Evolutionary conservation across 2,888 invertebrate genomes (phyloP).

Genomic region (Lithodes maja): DNA sequence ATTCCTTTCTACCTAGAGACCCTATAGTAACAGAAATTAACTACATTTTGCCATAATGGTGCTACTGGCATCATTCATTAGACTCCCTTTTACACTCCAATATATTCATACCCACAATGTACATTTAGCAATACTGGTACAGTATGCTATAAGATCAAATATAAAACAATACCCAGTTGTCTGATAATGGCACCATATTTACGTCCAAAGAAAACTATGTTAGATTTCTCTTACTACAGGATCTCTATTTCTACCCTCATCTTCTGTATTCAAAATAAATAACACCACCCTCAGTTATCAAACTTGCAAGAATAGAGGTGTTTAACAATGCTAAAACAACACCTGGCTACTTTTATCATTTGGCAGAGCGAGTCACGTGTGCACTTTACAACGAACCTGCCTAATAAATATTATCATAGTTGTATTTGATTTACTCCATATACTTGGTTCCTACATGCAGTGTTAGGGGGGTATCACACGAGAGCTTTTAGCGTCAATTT

Average conservation of each 20-base stretch:
- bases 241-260: background rate
- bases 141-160: no score
- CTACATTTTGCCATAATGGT: background rate
- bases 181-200: no score
- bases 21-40: background rate
- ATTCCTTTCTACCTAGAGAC: background rate
- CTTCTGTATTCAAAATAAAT: background rate
- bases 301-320: background rate
- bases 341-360: background rate
- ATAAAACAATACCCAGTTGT: no score
- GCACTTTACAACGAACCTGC: background rate
- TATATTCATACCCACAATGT: no score
- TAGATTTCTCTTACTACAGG: no score
- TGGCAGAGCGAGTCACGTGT: background rate
- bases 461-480: no score
- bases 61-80: no score
- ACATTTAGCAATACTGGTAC: no score
- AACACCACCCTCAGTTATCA: background rate
- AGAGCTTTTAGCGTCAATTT: no score
- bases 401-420: background rate
- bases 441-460: conserved; percentile 17
- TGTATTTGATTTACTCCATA: background rate
- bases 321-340: background rate
- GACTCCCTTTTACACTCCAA: no score
- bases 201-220: no score